Evolutionary conservation across 1,140 invertebrate species (phyloP).

Genomic region (Sogatella furcifera): DNA sequence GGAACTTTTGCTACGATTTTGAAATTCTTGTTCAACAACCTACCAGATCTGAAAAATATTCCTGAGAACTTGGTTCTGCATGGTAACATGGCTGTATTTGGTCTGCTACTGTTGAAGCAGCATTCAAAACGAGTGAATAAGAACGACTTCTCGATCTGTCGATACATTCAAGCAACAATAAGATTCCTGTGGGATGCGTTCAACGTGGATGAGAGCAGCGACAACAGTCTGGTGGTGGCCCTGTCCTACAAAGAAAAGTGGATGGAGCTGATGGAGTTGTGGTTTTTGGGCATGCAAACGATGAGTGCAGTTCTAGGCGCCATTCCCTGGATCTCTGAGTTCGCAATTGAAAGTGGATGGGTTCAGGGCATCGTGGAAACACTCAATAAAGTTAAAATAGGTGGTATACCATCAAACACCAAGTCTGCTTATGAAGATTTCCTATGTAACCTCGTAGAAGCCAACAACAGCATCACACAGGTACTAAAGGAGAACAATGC

Average conservation of each 20-base stretch:
- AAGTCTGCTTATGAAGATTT: constrained; percentile 86
- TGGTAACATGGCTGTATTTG: constrained; percentile 73
- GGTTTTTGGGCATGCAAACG: constrained; percentile 90
- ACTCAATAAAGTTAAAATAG: constrained; percentile 67
- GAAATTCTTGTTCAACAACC: constrained; percentile 75
- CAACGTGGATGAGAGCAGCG: constrained; percentile 74
- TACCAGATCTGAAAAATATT: constrained; percentile 74
- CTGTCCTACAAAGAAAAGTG: constrained; percentile 77
- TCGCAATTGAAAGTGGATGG: constrained; percentile 86
- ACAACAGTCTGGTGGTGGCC: constrained; percentile 67
- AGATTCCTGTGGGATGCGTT: constrained; percentile 88
- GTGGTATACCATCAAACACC: constrained; percentile 65
- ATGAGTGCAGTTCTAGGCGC: constrained; percentile 65
- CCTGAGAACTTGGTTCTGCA: constrained; percentile 72
- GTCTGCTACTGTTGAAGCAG: constrained; percentile 72
- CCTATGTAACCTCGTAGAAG: constrained; percentile 69
- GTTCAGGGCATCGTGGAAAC: constrained; percentile 73
- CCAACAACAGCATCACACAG: constrained; percentile 58
- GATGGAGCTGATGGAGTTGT: constrained; percentile 80
- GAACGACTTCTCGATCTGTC: constrained; percentile 75
- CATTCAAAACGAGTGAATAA: constrained; percentile 69
- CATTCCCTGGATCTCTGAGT: constrained; percentile 82
- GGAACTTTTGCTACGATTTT: constrained; percentile 63
- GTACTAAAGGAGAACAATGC: constrained; percentile 75
- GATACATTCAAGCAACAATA: constrained; percentile 78